Conservation (phyloP, 2,888 invertebrate genomes). For the Hymenopus coronatus region DNA sequence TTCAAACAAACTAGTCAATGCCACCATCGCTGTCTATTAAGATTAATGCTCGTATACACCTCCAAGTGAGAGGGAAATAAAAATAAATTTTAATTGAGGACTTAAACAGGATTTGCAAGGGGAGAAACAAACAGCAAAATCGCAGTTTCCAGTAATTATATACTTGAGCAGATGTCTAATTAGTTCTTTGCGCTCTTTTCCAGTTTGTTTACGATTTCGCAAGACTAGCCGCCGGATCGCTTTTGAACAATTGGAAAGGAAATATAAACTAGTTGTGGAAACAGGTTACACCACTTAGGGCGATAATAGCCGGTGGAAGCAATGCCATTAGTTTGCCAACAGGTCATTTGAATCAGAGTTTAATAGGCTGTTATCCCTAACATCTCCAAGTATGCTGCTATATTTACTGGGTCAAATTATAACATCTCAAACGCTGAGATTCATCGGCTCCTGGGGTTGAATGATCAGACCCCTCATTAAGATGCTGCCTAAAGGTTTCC, state of each 20-base stretch:
- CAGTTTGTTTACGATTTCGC: not conserved
- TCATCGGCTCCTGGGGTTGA: too few species aligned
- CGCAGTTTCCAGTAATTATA: not conserved
- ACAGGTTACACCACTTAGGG: not conserved
- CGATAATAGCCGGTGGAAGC: not conserved
- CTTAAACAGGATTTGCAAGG: too few species aligned
- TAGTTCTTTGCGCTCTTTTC: not conserved
- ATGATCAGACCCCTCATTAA: too few species aligned
- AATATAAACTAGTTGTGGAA: not conserved
- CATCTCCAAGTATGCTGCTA: too few species aligned
- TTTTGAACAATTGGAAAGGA: not conserved
- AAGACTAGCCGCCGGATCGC: not conserved
- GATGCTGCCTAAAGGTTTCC: too few species aligned
- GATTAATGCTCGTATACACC: too few species aligned
- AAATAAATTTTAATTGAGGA: too few species aligned
- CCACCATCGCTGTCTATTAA: too few species aligned
- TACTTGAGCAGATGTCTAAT: not conserved
- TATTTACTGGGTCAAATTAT: too few species aligned
- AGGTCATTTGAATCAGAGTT: not conserved
- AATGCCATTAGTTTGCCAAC: not conserved
- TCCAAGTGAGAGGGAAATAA: too few species aligned
- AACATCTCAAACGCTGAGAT: too few species aligned
- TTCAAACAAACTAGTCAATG: too few species aligned
- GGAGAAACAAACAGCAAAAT: not conserved
- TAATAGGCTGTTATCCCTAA: not conserved